phyloP scores from a whole-genome alignment of 2,888 invertebrate species.

The Caenorhabditis sinica region DNA sequence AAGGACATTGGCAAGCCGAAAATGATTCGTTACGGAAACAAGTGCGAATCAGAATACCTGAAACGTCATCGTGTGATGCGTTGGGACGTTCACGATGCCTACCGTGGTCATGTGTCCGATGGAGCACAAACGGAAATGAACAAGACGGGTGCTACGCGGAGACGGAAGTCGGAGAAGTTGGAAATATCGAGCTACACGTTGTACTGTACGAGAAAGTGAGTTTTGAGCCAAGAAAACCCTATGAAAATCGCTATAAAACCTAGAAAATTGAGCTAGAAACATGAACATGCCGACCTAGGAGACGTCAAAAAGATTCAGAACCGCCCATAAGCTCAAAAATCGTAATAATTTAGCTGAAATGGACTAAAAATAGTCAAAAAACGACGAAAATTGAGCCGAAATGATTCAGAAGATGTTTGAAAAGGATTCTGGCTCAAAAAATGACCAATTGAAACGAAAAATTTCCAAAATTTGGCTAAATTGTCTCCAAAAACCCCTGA shows the following conservation, averaged over 20 bases:
- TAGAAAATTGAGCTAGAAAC: no score
- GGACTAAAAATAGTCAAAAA: no score
- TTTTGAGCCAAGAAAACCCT: no score
- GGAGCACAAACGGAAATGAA: not conserved
- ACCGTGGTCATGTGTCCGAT: constrained; percentile 15
- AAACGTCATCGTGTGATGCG: constrained; percentile 34
- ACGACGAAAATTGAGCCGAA: no score
- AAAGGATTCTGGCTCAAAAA: no score
- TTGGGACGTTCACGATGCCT: constrained; percentile 26
- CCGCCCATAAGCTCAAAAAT: no score
- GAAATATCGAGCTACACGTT: constrained; percentile 37
- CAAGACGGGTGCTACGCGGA: not conserved
- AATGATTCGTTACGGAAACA: constrained; percentile 57
- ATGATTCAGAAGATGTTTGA: not conserved
- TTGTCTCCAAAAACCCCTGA: not conserved
- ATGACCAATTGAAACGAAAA: no score
- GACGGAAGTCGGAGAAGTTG: constrained; percentile 9
- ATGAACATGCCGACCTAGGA: no score
- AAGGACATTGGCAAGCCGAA: constrained; percentile 49
- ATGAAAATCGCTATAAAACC: no score
- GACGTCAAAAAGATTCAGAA: no score
- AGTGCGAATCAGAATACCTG: constrained; percentile 52
- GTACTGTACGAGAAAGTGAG: constrained; percentile 39
- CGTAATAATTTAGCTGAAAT: no score
- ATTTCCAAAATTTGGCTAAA: no score